Percentiles rank a stretch among this genome's conserved stretches.
phyloP scores from a whole-genome alignment of 2,113 vertebrate genomes.

The Hystrix brachyura region DNA sequence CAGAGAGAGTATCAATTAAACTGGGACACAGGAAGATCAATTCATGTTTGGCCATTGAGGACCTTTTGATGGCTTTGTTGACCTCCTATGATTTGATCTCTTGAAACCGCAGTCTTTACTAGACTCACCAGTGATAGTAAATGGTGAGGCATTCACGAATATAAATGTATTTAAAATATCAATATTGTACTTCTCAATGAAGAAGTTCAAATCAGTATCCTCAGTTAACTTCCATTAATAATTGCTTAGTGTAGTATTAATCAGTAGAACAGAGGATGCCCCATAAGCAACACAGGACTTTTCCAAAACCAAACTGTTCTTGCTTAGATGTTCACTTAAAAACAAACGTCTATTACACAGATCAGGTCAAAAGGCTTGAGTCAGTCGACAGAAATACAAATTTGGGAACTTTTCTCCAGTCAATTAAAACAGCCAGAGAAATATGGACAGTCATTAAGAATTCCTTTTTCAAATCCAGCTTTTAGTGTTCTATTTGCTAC shows the following conservation, averaged over 20 bases:
- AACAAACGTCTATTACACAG: not conserved
- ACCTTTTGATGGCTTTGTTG: conserved; percentile 1
- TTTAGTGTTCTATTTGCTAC: conserved; percentile 28
- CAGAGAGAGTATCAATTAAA: not conserved
- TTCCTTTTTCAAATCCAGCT: not conserved
- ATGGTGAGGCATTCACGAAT: not conserved
- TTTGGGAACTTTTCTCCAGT: not conserved
- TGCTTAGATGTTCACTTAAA: not conserved
- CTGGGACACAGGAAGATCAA: not conserved
- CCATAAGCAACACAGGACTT: conserved; percentile 19
- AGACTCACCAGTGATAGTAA: conserved; percentile 35
- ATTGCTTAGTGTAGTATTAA: conserved; percentile 28
- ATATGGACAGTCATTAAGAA: conserved; percentile 9
- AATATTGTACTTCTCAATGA: conserved; percentile 48
- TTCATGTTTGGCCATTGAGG: conserved; percentile 43
- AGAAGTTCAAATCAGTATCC: not conserved
- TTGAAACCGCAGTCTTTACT: conserved; percentile 45
- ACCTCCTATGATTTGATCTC: conserved; percentile 17
- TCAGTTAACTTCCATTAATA: conserved; percentile 27
- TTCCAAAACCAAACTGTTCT: conserved; percentile 58
- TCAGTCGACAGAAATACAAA: conserved; percentile 1
- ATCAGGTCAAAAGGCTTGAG: not conserved
- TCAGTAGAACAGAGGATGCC: not conserved
- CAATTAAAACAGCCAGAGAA: not conserved
- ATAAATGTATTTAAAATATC: conserved; percentile 37